phyloP scores from a whole-genome alignment of 2,797 vertebrate species.

The Allochrocebus solatus region DNA sequence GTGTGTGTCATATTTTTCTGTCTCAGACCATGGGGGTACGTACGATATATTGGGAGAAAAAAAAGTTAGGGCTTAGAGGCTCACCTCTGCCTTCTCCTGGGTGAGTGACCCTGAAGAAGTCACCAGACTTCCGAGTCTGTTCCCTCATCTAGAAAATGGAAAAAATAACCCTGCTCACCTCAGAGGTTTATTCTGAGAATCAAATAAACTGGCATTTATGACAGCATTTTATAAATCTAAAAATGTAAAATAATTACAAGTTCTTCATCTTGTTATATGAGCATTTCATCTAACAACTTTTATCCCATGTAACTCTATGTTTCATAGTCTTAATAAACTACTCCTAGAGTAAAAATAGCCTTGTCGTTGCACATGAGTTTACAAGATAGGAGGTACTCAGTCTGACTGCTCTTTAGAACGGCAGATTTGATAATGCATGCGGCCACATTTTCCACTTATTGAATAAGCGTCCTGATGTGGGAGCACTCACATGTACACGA shows the following conservation, averaged over 20 bases:
- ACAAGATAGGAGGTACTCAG: neutral
- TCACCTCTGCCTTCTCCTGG: neutral
- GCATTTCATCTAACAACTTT: neutral
- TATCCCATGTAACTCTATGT: neutral
- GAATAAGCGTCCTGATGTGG: conserved; percentile 19
- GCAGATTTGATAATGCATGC: conserved; percentile 49
- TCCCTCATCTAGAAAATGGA: neutral
- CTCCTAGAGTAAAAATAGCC: conserved; percentile 34
- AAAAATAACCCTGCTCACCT: neutral
- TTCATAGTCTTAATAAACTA: neutral
- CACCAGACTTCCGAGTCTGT: neutral
- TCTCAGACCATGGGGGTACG: neutral
- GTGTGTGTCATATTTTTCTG: rapidly evolving
- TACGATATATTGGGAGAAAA: neutral
- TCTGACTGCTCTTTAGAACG: conserved; percentile 14
- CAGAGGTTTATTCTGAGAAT: neutral
- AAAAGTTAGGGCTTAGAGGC: neutral
- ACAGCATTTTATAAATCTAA: neutral
- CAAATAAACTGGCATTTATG: neutral
- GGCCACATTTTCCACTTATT: conserved; percentile 17
- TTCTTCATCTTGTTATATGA: neutral
- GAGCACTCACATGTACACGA: neutral
- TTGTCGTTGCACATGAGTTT: neutral
- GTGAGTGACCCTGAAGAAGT: neutral
- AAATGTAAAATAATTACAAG: neutral